These are phyloP conservation scores for Amphipoea lucens DNA, from an alignment of 2,888 invertebrate species.

Conservation along the genomic window DNA sequence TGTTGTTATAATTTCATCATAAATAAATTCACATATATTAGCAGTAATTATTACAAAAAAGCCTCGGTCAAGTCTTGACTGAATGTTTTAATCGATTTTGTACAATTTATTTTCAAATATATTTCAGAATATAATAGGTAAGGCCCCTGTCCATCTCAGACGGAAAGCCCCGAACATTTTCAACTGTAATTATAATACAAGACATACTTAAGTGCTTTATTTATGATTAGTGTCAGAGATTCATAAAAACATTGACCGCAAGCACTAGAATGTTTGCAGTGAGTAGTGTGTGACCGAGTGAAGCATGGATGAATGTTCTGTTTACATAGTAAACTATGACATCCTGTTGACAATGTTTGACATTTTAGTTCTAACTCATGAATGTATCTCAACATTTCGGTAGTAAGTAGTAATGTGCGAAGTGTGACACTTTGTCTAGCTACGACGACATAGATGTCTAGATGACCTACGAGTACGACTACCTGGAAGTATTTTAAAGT, in stretches of 20 bases:
- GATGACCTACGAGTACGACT: too few species aligned
- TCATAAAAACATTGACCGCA: conserved; percentile 24
- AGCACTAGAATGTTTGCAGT: not conserved
- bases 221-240: not conserved
- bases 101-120: not conserved
- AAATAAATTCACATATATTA: not conserved
- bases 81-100: not conserved
- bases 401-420: not conserved
- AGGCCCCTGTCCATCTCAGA: not conserved
- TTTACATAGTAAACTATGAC: conserved; percentile 1
- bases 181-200: not conserved
- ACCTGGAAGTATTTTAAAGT: conserved; percentile 1
- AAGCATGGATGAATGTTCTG: not conserved
- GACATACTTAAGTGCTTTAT: not conserved
- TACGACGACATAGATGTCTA: too few species aligned
- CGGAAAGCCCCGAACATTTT: not conserved
- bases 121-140: not conserved
- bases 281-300: not conserved
- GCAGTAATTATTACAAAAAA: not conserved
- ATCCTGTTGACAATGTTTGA: conserved; percentile 2
- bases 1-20: too few species aligned
- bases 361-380: not conserved
- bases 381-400: not conserved
- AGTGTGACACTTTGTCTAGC: not conserved
- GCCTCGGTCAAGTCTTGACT: not conserved